Evolutionary conservation across 2,888 invertebrate genomes (phyloP).

Genomic region (Idaea dimidiata): DNA sequence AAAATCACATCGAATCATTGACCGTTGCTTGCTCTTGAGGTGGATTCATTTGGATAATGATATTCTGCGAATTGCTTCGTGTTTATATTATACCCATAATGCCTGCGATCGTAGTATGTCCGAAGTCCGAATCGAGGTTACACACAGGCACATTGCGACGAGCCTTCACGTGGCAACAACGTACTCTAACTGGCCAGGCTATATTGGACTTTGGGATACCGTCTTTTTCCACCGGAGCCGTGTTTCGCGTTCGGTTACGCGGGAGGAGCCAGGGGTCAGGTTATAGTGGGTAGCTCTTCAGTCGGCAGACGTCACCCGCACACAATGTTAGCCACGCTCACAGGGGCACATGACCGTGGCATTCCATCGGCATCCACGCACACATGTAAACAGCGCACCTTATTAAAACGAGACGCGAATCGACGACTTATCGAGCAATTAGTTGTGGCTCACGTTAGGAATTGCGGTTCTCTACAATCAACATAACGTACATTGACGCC

Average conservation of each 20-base stretch:
- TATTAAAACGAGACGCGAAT: constrained; percentile 81
- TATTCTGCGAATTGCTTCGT: constrained; percentile 76
- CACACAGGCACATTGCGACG: constrained; percentile 63
- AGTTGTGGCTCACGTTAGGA: constrained; percentile 74
- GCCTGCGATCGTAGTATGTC: constrained; percentile 66
- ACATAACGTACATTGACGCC: constrained; percentile 60
- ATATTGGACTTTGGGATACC: constrained; percentile 50
- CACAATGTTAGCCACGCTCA: constrained; percentile 55
- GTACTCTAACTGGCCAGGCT: constrained; percentile 53
- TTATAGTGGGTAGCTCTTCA: constrained; percentile 50
- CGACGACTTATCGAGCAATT: constrained; percentile 81
- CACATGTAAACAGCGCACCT: constrained; percentile 74
- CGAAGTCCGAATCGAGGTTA: constrained; percentile 78
- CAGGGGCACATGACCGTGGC: constrained; percentile 67
- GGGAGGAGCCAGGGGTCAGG: constrained; percentile 50
- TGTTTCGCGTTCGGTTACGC: constrained; percentile 29
- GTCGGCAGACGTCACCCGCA: constrained; percentile 78
- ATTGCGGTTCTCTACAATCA: constrained; percentile 49
- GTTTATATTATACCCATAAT: constrained; percentile 76
- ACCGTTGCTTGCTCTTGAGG: constrained; percentile 48
- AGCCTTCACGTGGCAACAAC: constrained; percentile 75
- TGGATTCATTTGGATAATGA: constrained; percentile 75
- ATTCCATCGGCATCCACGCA: constrained; percentile 75
- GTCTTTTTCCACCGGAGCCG: constrained; percentile 48
- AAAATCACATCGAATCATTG: constrained; percentile 52